Evolutionary conservation across 2,888 invertebrate species (phyloP).

Genomic region (Crematogaster levior): DNA sequence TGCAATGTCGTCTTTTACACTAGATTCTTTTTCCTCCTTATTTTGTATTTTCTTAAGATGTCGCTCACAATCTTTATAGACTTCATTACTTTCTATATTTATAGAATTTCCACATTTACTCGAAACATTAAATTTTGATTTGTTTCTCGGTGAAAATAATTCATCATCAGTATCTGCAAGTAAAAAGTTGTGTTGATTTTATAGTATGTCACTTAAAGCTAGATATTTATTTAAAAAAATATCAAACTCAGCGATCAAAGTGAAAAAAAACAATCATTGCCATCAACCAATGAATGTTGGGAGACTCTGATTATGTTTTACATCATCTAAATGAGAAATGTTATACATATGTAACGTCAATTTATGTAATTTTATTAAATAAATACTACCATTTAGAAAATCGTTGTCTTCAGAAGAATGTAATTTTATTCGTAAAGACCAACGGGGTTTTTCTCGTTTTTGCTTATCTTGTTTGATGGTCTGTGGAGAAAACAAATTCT

Average conservation of each 20-base stretch:
- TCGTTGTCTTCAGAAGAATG: slow-evolving; percentile 61
- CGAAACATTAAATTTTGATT: slow-evolving; percentile 47
- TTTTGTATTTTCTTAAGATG: background rate
- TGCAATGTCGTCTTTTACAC: background rate
- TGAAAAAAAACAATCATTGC: slow-evolving; percentile 74
- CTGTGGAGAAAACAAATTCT: slow-evolving; percentile 50
- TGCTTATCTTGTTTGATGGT: slow-evolving; percentile 10
- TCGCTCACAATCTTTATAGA: background rate
- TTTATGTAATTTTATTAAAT: background rate
- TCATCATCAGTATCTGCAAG: slow-evolving; percentile 71
- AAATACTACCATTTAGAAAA: slow-evolving; percentile 56
- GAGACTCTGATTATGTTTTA: slow-evolving; percentile 71
- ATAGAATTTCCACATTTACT: slow-evolving; percentile 6
- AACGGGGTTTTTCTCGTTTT: slow-evolving; percentile 73
- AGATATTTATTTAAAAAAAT: slow-evolving; percentile 18
- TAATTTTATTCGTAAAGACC: slow-evolving; percentile 80
- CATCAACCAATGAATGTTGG: slow-evolving; percentile 71
- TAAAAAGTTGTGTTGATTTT: too few species aligned
- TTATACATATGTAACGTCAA: background rate
- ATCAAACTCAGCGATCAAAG: slow-evolving; percentile 84
- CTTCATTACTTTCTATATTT: slow-evolving; percentile 21
- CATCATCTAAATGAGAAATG: slow-evolving; percentile 65
- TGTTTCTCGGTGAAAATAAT: slow-evolving; percentile 67
- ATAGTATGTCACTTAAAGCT: too few species aligned
- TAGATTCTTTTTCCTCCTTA: slow-evolving; percentile 8